Evolutionary conservation across 2,888 invertebrate species (phyloP), one percentile per base, ranked within the genome.

Genomic region (Sarcophaga variegata): DNA sequence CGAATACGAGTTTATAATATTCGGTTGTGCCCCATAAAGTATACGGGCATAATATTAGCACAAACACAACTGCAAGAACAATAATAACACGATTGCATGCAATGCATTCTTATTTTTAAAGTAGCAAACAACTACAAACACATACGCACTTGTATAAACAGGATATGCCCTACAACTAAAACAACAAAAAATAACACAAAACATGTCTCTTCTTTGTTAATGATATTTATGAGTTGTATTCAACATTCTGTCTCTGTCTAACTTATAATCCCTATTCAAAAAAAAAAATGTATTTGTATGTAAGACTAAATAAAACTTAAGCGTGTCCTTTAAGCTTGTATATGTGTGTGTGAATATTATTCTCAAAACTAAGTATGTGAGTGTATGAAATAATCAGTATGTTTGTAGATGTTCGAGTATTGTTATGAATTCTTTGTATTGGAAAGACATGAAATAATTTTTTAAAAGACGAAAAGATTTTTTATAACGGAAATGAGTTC

Each of bases 351-450:
- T 6, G 0, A 37, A 37, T 37, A 37, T 37, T 37, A 37, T 37
- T 37, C 8, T 37, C 8, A 37, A 37, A 37, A 37, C 37, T 37
- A 10, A 27, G 25, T 54, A 54, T 75, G 77, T 47, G 66, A 64
- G 37, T 60, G 47, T 77, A 49, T 75, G 71, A 79, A 81, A 78
- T 71, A 86, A 83, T 71, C 12, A 75, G 78, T 74, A 62, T 78
- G 83, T 83, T 83, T 81, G 83, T 37, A 37, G 37, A 37, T 86
- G 69, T 86, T 70, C 62, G 78, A n/a, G 81, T 70, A 86, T 86
- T 86, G 86, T 86, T 86, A 81, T 86, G 83, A 86, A 83, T 78
- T 86, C 81, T 83, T 77, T 86, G 83, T 60, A 74, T 75, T 81
- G 81, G 75, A 74, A 83, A 81, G 70, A 81, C 83, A 83, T 78